phyloP scores from a whole-genome alignment of 2,888 invertebrate species.

The Tholera decimalis region DNA sequence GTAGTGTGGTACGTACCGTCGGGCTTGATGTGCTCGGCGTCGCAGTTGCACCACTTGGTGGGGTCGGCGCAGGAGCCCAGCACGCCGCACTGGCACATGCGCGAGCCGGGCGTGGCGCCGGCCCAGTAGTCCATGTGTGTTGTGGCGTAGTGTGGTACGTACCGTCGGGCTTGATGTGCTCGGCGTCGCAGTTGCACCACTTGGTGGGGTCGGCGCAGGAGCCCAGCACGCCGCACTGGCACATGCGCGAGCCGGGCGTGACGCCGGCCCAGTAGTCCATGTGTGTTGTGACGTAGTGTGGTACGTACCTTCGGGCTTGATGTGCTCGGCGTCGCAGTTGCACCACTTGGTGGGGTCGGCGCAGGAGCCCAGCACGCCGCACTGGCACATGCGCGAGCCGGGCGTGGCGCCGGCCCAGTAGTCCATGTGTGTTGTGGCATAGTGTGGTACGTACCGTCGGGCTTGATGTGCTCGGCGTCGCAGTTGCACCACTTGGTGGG shows the following conservation, averaged over 20 bases:
- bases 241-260: no score
- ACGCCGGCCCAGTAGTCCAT: no score
- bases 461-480: conserved; percentile 92
- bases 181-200: conserved; percentile 99
- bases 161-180: conserved; percentile 65
- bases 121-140: no score
- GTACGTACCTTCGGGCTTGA: conserved; percentile 37
- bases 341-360: conserved; percentile 97
- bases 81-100: conserved; percentile 97
- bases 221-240: conserved; percentile 96
- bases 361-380: conserved; percentile 97
- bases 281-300: no score
- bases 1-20: no score
- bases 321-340: conserved; percentile 96
- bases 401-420: no score
- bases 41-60: conserved; percentile 99
- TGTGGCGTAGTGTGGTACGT: no score
- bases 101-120: no score
- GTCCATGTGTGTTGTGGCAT: no score
- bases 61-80: conserved; percentile 95
- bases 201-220: conserved; percentile 96
- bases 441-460: no score
- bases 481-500: conserved; percentile 98
- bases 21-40: conserved; percentile 90
- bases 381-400: no score